phyloP scores from a whole-genome alignment of 2,888 invertebrate genomes.

The Boloria selene region DNA sequence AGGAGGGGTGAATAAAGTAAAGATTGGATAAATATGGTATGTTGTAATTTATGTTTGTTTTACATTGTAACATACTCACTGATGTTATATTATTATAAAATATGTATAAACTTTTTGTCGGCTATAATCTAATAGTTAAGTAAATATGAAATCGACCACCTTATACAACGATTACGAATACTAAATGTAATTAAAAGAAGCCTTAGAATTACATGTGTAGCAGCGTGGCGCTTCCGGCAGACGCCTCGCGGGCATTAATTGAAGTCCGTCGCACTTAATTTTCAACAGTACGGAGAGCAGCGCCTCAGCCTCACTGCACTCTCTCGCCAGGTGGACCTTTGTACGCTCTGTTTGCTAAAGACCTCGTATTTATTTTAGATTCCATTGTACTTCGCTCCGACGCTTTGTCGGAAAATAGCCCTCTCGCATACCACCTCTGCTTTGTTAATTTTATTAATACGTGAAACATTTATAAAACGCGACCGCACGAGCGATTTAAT shows the following conservation, averaged over 20 bases:
- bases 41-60: not conserved
- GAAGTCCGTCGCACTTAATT: conserved; percentile 71
- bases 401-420: conserved; percentile 78
- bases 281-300: conserved; percentile 57
- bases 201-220: conserved; percentile 21
- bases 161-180: not conserved
- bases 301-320: conserved; percentile 41
- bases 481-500: conserved; percentile 77
- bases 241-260: conserved; percentile 64
- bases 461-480: conserved; percentile 81
- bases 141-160: too few species aligned
- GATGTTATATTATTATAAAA: too few species aligned
- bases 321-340: conserved; percentile 73
- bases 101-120: too few species aligned
- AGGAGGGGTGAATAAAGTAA: conserved; percentile 42
- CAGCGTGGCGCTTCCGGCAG: conserved; percentile 45
- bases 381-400: conserved; percentile 73
- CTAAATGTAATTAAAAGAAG: conserved; percentile 20
- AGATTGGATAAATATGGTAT: conserved; percentile 11
- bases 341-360: conserved; percentile 77
- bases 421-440: conserved; percentile 65
- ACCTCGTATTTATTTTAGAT: conserved; percentile 81
- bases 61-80: too few species aligned
- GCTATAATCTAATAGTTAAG: too few species aligned
- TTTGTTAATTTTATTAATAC: conserved; percentile 83